phyloP scores from a whole-genome alignment of 2,888 invertebrate genomes.

The Neocrepidodera transversa region DNA sequence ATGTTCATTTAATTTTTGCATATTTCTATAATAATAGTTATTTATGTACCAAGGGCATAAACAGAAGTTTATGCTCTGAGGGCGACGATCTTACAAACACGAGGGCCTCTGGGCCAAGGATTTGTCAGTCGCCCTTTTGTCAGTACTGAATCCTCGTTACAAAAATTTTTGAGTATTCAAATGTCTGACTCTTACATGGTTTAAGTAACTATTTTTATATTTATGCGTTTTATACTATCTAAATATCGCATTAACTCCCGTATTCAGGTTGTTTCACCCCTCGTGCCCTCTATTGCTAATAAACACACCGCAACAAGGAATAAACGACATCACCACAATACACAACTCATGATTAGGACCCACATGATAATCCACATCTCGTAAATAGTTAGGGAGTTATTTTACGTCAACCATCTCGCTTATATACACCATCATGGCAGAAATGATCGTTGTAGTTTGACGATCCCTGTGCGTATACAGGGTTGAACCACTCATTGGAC shows the following conservation, averaged over 20 bases:
- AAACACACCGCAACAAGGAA: slow-evolving; percentile 10
- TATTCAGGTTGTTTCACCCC: background rate
- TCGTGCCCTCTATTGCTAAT: slow-evolving; percentile 6
- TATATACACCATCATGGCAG: slow-evolving; percentile 9
- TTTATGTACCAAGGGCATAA: no score
- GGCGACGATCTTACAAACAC: no score
- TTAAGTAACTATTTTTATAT: no score
- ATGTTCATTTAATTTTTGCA: no score
- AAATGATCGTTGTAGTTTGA: slow-evolving; percentile 36
- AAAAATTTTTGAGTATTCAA: no score
- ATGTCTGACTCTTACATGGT: no score
- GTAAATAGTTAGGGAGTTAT: slow-evolving; percentile 39
- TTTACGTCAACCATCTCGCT: slow-evolving; percentile 46
- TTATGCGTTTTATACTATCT: no score
- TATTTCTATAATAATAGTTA: no score
- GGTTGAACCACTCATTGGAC: background rate
- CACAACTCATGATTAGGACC: slow-evolving; percentile 49
- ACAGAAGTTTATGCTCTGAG: no score
- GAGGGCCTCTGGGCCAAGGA: no score
- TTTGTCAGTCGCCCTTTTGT: no score
- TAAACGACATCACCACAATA: slow-evolving; percentile 30
- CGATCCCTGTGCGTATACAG: slow-evolving; percentile 32
- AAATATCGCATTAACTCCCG: background rate
- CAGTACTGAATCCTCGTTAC: no score
- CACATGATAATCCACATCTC: slow-evolving; percentile 33